Evolutionary conservation across 2,797 vertebrate species (phyloP), one percentile per base, ranked within the genome.

Genomic region (Holocentrus rufus): DNA sequence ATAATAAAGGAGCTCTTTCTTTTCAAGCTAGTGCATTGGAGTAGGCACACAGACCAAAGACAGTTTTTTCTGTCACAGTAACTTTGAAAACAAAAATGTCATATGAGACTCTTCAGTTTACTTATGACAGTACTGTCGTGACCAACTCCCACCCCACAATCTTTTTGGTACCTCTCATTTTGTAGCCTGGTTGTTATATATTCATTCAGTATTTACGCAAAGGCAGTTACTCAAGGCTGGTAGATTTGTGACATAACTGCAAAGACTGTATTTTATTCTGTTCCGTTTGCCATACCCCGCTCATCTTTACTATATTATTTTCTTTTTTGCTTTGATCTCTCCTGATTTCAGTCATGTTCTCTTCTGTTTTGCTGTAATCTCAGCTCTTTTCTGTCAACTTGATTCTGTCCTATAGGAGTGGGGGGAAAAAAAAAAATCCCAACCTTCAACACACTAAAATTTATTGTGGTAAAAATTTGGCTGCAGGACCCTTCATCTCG

Each of bases 181-280:
- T 46, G 1, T 17, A 46, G 14, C 13, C 5, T 14, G 9, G 7
- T 5, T 67, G 46, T 69, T 17, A 36, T 59, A 50, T 58, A 61
- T 64, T 56, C 22, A 57, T 49, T 39, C 27, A 23, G 8, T 17
- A 5, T 59, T 53, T 71, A 17, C 44, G 56, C 47, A 36, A 46
- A 53, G 34, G 34, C 53, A 69, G 10, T 72, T 61, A 64, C 61
- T 60, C 52, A 25, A 30, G 73, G 34, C 54, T 73, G 59, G 63
- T 65, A 70, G 64, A 66, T 67, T 74, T 68, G 17, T 65, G 58
- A 74, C 72, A 66, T 9, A 13, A 36, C 73, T 61, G 66, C 52
- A 55, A 8, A 62, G 62, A 58, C n/a, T 64, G 68, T 55, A 66
- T 42, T 65, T 55, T 65, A 68, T 72, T 83, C 39, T 56, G 63